Percentiles rank a stretch among this genome's conserved stretches.
Conservation (phyloP, 2,888 invertebrate genomes). For the Pteria penguin region DNA sequence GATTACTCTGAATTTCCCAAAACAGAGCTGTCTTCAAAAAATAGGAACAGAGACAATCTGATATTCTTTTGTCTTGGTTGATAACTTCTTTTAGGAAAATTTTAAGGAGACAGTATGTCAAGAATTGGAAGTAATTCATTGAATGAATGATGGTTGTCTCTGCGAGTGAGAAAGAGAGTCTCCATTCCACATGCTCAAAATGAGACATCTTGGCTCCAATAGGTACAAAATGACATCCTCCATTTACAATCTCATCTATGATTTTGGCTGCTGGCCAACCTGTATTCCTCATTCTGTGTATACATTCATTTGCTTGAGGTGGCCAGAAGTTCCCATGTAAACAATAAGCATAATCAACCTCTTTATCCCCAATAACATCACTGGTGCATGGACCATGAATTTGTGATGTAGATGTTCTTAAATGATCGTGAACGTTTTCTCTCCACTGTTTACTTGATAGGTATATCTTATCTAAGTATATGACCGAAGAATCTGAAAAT, state of each 20-base stretch:
- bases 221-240: slow-evolving; percentile 10
- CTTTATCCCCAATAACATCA: neutral
- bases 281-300: neutral
- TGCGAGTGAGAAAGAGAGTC: neutral
- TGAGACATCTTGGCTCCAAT: slow-evolving; percentile 2
- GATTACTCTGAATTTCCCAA: neutral
- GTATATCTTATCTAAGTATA: too few species aligned
- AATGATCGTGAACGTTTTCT: too few species aligned
- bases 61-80: neutral
- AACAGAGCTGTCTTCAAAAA: slow-evolving; percentile 12
- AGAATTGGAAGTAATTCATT: slow-evolving; percentile 6
- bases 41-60: neutral
- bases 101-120: neutral
- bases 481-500: too few species aligned
- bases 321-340: neutral
- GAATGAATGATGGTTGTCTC: neutral
- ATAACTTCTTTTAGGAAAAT: neutral
- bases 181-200: neutral
- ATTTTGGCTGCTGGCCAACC: slow-evolving; percentile 2
- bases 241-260: neutral
- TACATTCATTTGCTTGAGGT: neutral
- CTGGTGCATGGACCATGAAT: neutral
- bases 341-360: neutral
- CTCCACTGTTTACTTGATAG: too few species aligned
- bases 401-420: too few species aligned